Conservation (phyloP, 2,888 invertebrate genomes). For the Callimorpha dominula region DNA sequence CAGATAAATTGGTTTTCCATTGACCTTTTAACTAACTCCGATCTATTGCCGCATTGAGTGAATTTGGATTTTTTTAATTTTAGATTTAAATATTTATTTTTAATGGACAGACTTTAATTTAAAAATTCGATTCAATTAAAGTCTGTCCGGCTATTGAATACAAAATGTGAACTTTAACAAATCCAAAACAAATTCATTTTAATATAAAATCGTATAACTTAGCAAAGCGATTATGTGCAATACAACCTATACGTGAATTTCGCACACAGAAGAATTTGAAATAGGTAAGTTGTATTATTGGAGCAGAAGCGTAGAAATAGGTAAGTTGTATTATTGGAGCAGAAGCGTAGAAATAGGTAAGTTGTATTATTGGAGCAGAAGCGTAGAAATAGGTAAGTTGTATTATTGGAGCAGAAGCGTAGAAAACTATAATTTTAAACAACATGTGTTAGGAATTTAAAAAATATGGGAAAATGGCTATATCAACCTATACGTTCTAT, state of each 20-base stretch:
- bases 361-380: too few species aligned
- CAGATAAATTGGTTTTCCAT: constrained; percentile 35
- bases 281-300: too few species aligned
- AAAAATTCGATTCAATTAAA: constrained; percentile 1
- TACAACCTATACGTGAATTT: background rate
- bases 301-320: too few species aligned
- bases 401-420: too few species aligned
- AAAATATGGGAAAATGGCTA: too few species aligned
- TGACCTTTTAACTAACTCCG: constrained; percentile 39
- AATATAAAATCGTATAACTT: background rate
- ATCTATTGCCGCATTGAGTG: constrained; percentile 35
- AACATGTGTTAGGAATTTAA: too few species aligned
- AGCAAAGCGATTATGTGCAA: background rate
- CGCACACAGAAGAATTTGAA: too few species aligned
- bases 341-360: too few species aligned
- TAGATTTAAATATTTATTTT: constrained; percentile 1
- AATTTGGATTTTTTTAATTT: constrained; percentile 35
- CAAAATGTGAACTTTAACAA: background rate
- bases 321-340: too few species aligned
- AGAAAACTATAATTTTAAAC: too few species aligned
- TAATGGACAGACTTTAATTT: background rate
- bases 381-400: too few species aligned
- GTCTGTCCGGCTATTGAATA: background rate
- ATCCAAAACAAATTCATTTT: background rate
- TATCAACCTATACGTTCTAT: too few species aligned